Base-by-base conservation (phyloP, 2,797 vertebrate genomes). In the Galago senegalensis region DNA sequence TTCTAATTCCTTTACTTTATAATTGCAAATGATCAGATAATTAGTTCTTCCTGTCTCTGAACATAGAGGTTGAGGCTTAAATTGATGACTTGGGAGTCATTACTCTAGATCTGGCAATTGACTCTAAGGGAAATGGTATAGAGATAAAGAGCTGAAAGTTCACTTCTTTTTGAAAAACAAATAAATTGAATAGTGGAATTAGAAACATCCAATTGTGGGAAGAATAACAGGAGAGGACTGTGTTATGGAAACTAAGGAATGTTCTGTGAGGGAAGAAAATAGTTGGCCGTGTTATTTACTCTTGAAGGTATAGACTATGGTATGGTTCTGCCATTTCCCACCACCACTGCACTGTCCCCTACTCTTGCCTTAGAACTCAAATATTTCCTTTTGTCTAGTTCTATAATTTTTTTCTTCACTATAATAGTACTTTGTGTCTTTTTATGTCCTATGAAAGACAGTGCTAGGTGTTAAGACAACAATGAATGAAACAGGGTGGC, bases 1-100 rank as follows among this genome's bases (percentile, higher is more conserved):
- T 75, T 94, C 5, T 70, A 58, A 67, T 93, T 85, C 43, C 69
- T 81, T 49, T 88, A 63, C 11, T 87, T 61, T 77, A 58, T 29
- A 88, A 81, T 25, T 87, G 46, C 92, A 37, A 63, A 49, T 80
- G 40, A 61, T 89, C 46, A 46, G 63, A 31, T 82, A 81, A 34
- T 76, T 53, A 75, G 37, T 65, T 43, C 2, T 87, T 95, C 7
- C 34, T 89, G 4, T 94, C 27, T 70, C 53, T 79, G 7, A 77
- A 81, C 43, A 77, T 27, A 63, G 58, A 49, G 49, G 34, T 77
- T 9, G 27, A 75, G 60, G 77, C 83, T 87, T 84, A 81, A 89
- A 92, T 84, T 75, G 46, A 77, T 83, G 60, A 85, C 77, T 69
- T 86, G 67, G 73, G 82, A 88, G 16, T 83, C 65, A 58, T 73